Percentiles rank a stretch among this genome's conserved stretches.
Conservation (phyloP, 2,797 vertebrate species). For the Acanthurus tractus region DNA sequence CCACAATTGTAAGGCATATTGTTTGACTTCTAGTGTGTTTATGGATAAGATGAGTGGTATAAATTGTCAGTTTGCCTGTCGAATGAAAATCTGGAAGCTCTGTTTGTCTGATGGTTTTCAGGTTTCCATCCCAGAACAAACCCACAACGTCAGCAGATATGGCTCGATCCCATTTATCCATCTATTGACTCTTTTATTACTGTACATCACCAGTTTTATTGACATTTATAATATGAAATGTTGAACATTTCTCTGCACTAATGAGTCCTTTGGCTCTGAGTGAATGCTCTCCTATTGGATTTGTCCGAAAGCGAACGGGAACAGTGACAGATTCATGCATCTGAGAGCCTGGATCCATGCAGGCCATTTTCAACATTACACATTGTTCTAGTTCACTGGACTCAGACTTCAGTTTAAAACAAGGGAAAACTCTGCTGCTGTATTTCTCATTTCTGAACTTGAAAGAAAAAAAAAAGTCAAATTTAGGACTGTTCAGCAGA, state of each 20-base stretch:
- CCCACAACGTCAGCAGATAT: slow-evolving; percentile 17
- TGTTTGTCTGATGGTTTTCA: slow-evolving; percentile 14
- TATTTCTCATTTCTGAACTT: neutral
- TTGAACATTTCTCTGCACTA: slow-evolving; percentile 16
- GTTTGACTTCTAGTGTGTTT: slow-evolving; percentile 17
- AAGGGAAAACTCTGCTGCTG: slow-evolving; percentile 17
- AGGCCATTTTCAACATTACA: slow-evolving; percentile 34
- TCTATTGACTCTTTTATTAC: slow-evolving; percentile 28
- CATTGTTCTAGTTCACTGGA: slow-evolving; percentile 45
- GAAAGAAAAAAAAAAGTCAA: neutral
- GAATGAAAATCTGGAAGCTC: neutral
- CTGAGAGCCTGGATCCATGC: slow-evolving; percentile 25
- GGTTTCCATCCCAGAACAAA: slow-evolving; percentile 19
- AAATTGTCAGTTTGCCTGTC: neutral
- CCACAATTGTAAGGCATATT: slow-evolving; percentile 19
- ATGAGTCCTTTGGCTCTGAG: slow-evolving; percentile 44
- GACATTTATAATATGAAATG: slow-evolving; percentile 28
- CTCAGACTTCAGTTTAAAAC: slow-evolving; percentile 14
- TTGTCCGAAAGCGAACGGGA: slow-evolving; percentile 54
- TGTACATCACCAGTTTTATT: slow-evolving; percentile 24
- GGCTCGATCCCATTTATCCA: slow-evolving; percentile 31
- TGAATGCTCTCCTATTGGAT: slow-evolving; percentile 53
- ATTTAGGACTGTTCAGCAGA: neutral
- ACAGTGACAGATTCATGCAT: slow-evolving; percentile 32
- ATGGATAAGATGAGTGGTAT: neutral